These are phyloP conservation scores for Oscheius sp. DNA, from an alignment of 2,888 invertebrate genomes.

Conservation along the genomic window DNA sequence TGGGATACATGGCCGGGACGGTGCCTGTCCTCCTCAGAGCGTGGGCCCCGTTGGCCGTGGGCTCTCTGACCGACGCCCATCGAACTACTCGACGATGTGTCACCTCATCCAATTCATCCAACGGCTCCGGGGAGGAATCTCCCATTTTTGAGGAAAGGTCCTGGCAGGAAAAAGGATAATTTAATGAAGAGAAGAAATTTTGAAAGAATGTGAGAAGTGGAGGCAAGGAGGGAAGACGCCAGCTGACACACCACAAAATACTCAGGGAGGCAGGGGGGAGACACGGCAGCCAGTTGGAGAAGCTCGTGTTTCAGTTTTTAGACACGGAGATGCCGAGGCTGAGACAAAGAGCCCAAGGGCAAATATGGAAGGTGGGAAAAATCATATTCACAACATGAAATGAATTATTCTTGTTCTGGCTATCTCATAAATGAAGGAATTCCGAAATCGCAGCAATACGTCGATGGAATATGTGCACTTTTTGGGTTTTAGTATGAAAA, in stretches of 20 bases:
- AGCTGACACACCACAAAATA: constrained; percentile 3
- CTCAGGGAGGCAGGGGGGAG: background rate
- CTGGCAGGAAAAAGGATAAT: background rate
- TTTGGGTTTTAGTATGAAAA: too few species aligned
- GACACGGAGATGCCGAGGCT: too few species aligned
- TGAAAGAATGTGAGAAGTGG: constrained; percentile 4
- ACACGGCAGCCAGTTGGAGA: background rate
- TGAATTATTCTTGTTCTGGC: too few species aligned
- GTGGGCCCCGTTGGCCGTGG: constrained; percentile 38
- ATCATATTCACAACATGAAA: too few species aligned
- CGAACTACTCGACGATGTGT: constrained; percentile 45
- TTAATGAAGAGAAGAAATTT: background rate
- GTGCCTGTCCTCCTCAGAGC: constrained; percentile 50
- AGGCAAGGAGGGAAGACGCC: background rate
- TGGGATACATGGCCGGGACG: constrained; percentile 37
- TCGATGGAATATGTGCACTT: too few species aligned
- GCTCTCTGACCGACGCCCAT: constrained; percentile 54
- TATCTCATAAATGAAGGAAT: too few species aligned
- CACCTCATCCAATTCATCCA: constrained; percentile 52
- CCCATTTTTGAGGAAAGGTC: constrained; percentile 28
- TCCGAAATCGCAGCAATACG: too few species aligned
- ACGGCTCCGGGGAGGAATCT: constrained; percentile 58
- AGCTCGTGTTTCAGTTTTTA: constrained; percentile 9
- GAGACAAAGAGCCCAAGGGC: too few species aligned
- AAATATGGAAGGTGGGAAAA: too few species aligned